Base-by-base conservation (phyloP, 2,797 vertebrate genomes). In the Acipenser ruthenus region DNA sequence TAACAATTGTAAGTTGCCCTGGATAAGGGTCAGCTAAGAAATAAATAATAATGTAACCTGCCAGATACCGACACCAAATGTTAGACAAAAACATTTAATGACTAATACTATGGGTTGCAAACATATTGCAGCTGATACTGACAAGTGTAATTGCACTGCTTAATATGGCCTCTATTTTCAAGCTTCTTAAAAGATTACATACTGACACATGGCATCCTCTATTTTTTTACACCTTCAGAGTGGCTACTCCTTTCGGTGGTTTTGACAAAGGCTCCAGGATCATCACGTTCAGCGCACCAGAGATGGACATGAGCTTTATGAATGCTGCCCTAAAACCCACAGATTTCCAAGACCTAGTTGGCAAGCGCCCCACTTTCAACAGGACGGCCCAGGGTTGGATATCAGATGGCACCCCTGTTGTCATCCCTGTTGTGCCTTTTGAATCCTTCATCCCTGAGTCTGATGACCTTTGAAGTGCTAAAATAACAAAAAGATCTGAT, bases 171-270 rank as follows among this genome's bases (percentile, higher is more conserved):
- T 37, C 37, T 37, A 5, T 37, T 37, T 37, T 37, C 37, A 37
- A 4, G 37, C 37, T 37, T 37, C 3, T 37, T 37, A 37, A 37
- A 37, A 37, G 37, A 37, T 37, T 0, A 37, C 37, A 37, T 37
- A 37, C 37, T 37, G 37, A 37, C 37, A 37, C 37, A 37, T 37
- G 37, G 37, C 37, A 37, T 37, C 37, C 37, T 37, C 37, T 37
- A 37, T 37, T 37, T 37, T 65, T 50, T 77, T 70, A 66, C 70
- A 73, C 73, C 71, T 82, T 67, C 88, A 99, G 96, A 86, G 93
- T 97, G 72, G 96, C 96, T 8, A 95, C 88, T 67, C 96, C 96
- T 6, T 99, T 97, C 56, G 91, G 96, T 53, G 96, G 95, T 66
- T 99, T 97, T 79, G 83, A 89, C 80, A 91, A 87, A 76, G 84